phyloP scores from a whole-genome alignment of 2,797 vertebrate species.

The Lindbergichthys nudifrons region DNA sequence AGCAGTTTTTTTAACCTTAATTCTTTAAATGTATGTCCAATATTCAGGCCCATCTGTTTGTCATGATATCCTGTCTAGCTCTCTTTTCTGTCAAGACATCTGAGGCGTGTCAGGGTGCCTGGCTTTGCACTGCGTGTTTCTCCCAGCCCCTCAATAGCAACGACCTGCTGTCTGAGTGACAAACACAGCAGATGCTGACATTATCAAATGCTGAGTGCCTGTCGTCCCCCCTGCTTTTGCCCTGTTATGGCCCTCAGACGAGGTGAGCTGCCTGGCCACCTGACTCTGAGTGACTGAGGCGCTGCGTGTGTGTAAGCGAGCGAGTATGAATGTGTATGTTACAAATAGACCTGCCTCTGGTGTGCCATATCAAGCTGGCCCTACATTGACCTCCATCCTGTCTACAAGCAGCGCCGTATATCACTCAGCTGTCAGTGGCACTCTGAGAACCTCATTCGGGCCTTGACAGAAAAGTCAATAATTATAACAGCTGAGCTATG shows the following conservation, averaged over 20 bases:
- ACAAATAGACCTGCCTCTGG: slow-evolving; percentile 93
- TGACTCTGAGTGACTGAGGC: slow-evolving; percentile 73
- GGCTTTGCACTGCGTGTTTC: slow-evolving; percentile 60
- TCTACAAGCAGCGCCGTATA: slow-evolving; percentile 69
- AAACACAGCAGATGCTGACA: slow-evolving; percentile 99
- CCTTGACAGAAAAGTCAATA: slow-evolving; percentile 62
- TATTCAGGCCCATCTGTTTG: slow-evolving; percentile 14
- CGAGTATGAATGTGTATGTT: slow-evolving; percentile 75
- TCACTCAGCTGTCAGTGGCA: slow-evolving; percentile 75
- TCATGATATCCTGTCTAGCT: slow-evolving; percentile 26
- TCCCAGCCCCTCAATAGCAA: slow-evolving; percentile 69
- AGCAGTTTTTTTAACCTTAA: slow-evolving; percentile 6
- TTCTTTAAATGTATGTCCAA: background rate
- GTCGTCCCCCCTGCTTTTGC: slow-evolving; percentile 88
- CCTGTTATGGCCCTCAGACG: slow-evolving; percentile 96
- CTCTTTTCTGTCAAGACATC: slow-evolving; percentile 55
- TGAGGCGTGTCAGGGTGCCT: slow-evolving; percentile 42
- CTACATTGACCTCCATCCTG: slow-evolving; percentile 81
- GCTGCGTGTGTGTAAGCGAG: slow-evolving; percentile 60
- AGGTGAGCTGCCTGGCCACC: slow-evolving; percentile 86
- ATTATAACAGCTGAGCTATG: slow-evolving; percentile 57
- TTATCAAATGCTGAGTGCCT: slow-evolving; percentile 96
- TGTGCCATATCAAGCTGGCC: slow-evolving; percentile 87
- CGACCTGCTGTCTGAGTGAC: slow-evolving; percentile 89
- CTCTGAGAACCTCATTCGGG: slow-evolving; percentile 56